Evolutionary conservation across 2,797 vertebrate species (phyloP), one percentile per base, ranked within the genome.

Genomic region (Anas acuta): DNA sequence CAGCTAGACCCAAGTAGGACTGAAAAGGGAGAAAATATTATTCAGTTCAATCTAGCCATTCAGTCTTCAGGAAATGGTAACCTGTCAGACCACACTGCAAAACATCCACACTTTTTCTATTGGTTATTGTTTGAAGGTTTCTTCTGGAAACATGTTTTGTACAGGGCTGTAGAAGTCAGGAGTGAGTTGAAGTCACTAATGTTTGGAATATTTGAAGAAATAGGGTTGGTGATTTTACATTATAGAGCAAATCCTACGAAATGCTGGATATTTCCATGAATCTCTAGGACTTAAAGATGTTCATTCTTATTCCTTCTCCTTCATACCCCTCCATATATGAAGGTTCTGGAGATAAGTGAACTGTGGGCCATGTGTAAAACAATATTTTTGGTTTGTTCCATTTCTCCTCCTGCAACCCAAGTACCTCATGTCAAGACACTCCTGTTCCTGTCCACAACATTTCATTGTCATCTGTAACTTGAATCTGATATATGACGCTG

Each of bases 1-100:
- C 8, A 30, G 49, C 33, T 53, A 81, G 84, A 83, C 5, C n/a
- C n/a, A 13, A 20, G 28, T 7, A 37, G 0, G 2, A 33, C 13
- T 43, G 22, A 56, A 8, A 1, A 78, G 53, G 21, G 51, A 67
- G 28, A 53, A 85, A 80, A 76, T 7, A 14, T 10, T 15, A 4
- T n/a, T 1, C 47, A 22, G 0, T 60, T 81, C 47, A 57, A 8
- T 23, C 15, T 25, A 66, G n/a, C 13, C 21, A 4, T 10, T 35
- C 43, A 45, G 15, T 8, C 78, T 81, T 70, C 76, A 73, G 62
- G 53, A 73, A 70, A 54, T 58, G 18, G 11, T 72, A 76, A 45
- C 3, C 1, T 0, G 1, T 74, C 53, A 39, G 33, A n/a, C 32
- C 53, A 71, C 9, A 7, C 32, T 30, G 6, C 18, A 53, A 61